Base-by-base conservation (phyloP, 2,888 invertebrate species). In the Syrphus vitripennis region DNA sequence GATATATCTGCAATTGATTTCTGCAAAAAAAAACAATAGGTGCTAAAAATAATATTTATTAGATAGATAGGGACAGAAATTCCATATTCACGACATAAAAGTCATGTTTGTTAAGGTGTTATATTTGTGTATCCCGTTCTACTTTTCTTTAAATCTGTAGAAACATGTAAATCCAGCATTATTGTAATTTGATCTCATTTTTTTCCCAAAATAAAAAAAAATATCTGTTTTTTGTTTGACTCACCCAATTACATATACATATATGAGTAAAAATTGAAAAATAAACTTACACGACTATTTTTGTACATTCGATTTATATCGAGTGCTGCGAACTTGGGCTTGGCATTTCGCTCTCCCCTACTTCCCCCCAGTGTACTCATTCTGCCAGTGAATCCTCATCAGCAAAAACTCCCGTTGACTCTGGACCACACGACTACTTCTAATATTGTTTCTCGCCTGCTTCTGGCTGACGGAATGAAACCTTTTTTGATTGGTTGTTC, bases 221-320 rank as follows among this genome's bases (percentile, higher is more conserved):
- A n/a, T n/a, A 31, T 31, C 31, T 6, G n/a, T 31, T 31, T 3
- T 9, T 31, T 26, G 0, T 26, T 50, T 34, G 21, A 19, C n/a
- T 14, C n/a, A n/a, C n/a, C n/a, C n/a, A n/a, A n/a, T n/a, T n/a
- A n/a, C n/a, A n/a, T n/a, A n/a, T n/a, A n/a, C n/a, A n/a, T n/a
- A n/a, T n/a, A n/a, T n/a, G n/a, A n/a, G n/a, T n/a, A n/a, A 26
- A 5, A 21, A 16, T n/a, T 19, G 50, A 61, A 14, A 63, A 70
- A 70, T 82, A 26, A 88, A 95, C 95, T 95, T 93, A 96, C 96
- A 94, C 95, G 95, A 93, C 96, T 96, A 92, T 95, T 95, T 94
- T 97, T 96, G 94, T 98, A 98, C 93, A 98, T 95, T 95, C 95
- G 98, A 96, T 98, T 98, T 95, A 98, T 98, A 95, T 98, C 98